These are phyloP conservation scores for Lucilia cuprina DNA, from an alignment of 1,140 invertebrate species.

Conservation along the genomic window DNA sequence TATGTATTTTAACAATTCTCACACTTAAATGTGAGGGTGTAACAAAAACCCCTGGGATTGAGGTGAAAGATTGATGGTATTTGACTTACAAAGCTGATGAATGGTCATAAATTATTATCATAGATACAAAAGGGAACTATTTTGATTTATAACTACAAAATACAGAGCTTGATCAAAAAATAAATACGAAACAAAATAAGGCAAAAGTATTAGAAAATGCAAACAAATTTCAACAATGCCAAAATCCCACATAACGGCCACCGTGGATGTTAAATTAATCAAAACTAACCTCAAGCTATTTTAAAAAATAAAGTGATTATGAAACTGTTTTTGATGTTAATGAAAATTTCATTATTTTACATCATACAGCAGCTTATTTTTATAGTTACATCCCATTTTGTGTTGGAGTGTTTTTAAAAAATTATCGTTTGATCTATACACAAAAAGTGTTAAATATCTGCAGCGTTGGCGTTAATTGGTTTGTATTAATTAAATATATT, in stretches of 20 bases:
- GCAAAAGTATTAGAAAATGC: not conserved
- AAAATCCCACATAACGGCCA: not conserved
- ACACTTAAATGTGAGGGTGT: not conserved
- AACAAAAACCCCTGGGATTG: not conserved
- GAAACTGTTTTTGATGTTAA: not conserved
- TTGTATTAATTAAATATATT: not conserved
- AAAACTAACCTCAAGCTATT: not conserved
- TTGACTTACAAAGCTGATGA: not conserved
- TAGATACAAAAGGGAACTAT: not conserved
- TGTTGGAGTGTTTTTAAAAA: not conserved
- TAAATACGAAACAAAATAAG: not conserved
- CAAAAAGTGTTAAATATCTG: not conserved
- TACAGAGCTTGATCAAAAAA: not conserved
- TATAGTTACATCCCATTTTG: not conserved
- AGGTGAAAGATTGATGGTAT: not conserved
- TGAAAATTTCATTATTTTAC: not conserved
- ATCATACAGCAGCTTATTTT: not conserved
- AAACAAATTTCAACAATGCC: too few species aligned
- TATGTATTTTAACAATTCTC: not conserved
- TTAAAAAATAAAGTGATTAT: not conserved
- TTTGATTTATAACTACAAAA: not conserved
- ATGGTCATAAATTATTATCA: not conserved
- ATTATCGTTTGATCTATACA: not conserved
- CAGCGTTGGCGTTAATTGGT: not conserved
- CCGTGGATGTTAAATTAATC: not conserved